Evolutionary conservation across 1,140 invertebrate species (phyloP).

Genomic region (Pogonus chalceus): DNA sequence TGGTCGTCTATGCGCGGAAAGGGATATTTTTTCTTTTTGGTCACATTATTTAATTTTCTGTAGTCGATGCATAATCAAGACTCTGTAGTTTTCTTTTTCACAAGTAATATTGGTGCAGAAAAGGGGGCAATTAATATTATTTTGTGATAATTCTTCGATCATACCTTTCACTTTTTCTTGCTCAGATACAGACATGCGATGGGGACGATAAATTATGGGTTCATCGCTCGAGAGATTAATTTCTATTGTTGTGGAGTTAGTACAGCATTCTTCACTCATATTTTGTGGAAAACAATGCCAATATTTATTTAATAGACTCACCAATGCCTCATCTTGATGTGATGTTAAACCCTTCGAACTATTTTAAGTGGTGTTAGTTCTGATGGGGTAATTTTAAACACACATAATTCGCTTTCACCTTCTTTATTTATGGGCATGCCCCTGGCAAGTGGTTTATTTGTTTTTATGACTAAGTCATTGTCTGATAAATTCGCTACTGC

Average conservation of each 20-base stretch:
- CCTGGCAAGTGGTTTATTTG: not conserved
- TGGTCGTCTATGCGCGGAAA: not conserved
- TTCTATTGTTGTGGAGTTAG: constrained; percentile 19
- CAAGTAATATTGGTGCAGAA: not conserved
- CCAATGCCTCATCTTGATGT: no score
- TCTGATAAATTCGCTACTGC: constrained; percentile 10
- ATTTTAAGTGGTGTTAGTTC: no score
- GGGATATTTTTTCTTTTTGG: not conserved
- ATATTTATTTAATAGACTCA: no score
- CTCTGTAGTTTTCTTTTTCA: not conserved
- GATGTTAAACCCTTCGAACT: no score
- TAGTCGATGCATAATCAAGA: not conserved
- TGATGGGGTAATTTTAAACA: no score
- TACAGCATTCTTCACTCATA: constrained; percentile 16
- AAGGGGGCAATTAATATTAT: constrained; percentile 19
- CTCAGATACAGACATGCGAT: constrained; percentile 22
- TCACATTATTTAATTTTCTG: not conserved
- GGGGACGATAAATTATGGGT: constrained; percentile 22
- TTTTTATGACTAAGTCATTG: not conserved
- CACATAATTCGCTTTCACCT: not conserved
- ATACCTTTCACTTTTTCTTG: constrained; percentile 22
- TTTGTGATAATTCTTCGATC: constrained; percentile 21
- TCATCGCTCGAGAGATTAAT: constrained; percentile 21
- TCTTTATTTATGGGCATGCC: not conserved
- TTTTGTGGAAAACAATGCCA: constrained; percentile 14